Evolutionary conservation across 2,113 vertebrate species (phyloP), one percentile per base, ranked within the genome.

Genomic region (Cavia aperea): DNA sequence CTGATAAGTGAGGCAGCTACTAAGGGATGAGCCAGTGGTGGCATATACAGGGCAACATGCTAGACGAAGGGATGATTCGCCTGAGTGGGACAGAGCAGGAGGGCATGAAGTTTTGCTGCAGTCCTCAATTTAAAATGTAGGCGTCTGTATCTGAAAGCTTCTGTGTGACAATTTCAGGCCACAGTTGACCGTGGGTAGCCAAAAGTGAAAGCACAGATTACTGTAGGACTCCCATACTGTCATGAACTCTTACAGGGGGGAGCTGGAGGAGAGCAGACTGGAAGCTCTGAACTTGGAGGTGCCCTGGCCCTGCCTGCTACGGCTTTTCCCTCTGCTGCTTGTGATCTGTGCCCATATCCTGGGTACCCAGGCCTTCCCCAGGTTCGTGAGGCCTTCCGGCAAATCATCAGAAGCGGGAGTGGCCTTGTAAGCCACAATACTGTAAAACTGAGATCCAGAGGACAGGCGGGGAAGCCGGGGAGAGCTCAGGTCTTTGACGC

Each of bases 31-130:
- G 19, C n/a, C 12, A 39, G 54, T 4, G 13, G 36, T 24, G 5
- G 36, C 3, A 19, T 11, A 60, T 2, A 31, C 31, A 33, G 26
- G 5, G 33, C 10, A 13, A 23, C 14, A 14, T 0, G 1, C 36
- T 23, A 33, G 56, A 72, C 43, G 1, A n/a, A n/a, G 5, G 31
- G 23, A 39, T 21, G 4, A 7, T 5, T 78, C 54, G 13, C 19
- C 46, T 18, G 33, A 16, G 9, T 13, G 18, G 60, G 65, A 39
- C 4, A 9, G 26, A 43, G 36, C 58, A 46, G 54, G 65, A 13
- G 31, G 8, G 77, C 6, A 3, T 73, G 56, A 73, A n/a, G n/a
- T 86, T 33, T 24, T 13, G 49, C 29, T 2, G 4, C 7, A 26
- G 4, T 72, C 31, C 31, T 70, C 31, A 24, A 49, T 51, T 33